Base-by-base conservation (phyloP, 1,140 invertebrate species). In the Scaptomyza montana region DNA sequence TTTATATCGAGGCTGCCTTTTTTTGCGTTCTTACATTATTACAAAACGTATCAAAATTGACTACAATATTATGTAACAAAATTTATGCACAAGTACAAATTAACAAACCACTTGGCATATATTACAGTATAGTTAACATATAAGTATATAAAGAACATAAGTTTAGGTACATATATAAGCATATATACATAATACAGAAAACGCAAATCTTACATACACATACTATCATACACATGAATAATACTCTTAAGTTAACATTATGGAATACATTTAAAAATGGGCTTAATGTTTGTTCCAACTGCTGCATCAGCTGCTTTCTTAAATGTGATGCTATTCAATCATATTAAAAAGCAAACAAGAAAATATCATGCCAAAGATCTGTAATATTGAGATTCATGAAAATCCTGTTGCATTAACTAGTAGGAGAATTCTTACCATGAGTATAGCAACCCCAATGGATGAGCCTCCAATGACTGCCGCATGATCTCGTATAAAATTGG, bases 381-480 rank as follows among this genome's bases (percentile, higher is more conserved):
- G 53, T 9, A 55, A 74, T 5, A 49, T 46, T 2, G 47, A 65
- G 62, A 63, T 16, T n/a, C 2, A 57, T 16, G 10, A 9, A 16
- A 16, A 2, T 10, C 16, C 39, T 16, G 12, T 6, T 28, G 16
- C 7, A 7, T 8, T 25, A 69, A 28, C 53, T 45, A 54, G 78
- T 62, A 39, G 9, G 0, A 49, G 13, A 25, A 5, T 55, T 49
- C 50, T 64, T 66, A 84, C 90, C 95, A 97, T 96, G n/a, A 97
- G 91, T 74, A 95, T 93, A 5, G 97, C 96, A 49, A 97, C 95
- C 19, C 95, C 94, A 54, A 98, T 95, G 5, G 96, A 97, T n/a
- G 95, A 94, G 13, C 94, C 95, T 46, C 96, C 97, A 60, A 98
- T 94, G 41, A 97, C 94, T 2, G 95, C 94, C 2, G 97, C 96